Percentiles rank a stretch among this genome's conserved stretches.
These are phyloP conservation scores for Stylophora pistillata DNA, from an alignment of 64 coral and sea anemone genomes.

Conservation along the genomic window DNA sequence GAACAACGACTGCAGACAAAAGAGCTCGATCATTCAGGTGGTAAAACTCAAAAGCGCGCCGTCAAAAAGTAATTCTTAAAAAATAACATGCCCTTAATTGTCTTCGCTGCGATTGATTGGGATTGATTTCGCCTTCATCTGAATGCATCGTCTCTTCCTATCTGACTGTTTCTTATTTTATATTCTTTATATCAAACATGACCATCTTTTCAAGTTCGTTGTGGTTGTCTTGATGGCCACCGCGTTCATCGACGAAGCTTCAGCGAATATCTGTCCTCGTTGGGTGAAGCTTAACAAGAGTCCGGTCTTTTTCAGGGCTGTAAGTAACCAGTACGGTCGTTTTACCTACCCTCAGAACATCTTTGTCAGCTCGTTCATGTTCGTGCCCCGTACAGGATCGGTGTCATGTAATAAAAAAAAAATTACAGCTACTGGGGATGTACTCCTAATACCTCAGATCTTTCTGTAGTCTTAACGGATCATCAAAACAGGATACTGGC, in stretches of 20 bases:
- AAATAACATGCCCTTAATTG: too few species aligned
- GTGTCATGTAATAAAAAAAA: background rate
- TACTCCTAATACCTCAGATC: background rate
- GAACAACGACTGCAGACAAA: too few species aligned
- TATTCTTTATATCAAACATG: background rate
- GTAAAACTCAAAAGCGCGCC: too few species aligned
- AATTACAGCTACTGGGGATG: background rate
- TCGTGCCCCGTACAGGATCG: background rate
- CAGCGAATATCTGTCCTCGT: background rate
- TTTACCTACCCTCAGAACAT: background rate
- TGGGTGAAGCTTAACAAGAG: background rate
- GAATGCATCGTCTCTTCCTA: background rate
- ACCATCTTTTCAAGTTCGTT: background rate
- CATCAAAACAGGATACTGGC: background rate
- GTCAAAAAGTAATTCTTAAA: too few species aligned
- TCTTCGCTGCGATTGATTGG: background rate
- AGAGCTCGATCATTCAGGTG: too few species aligned
- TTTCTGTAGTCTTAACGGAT: background rate
- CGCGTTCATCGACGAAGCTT: background rate
- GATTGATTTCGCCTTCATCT: background rate
- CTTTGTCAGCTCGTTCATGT: background rate
- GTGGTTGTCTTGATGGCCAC: background rate
- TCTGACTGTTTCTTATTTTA: background rate
- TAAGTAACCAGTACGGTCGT: background rate
- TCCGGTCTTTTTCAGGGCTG: background rate